Conservation (phyloP, 2,888 invertebrate genomes). For the Toxonevra muliebris region DNA sequence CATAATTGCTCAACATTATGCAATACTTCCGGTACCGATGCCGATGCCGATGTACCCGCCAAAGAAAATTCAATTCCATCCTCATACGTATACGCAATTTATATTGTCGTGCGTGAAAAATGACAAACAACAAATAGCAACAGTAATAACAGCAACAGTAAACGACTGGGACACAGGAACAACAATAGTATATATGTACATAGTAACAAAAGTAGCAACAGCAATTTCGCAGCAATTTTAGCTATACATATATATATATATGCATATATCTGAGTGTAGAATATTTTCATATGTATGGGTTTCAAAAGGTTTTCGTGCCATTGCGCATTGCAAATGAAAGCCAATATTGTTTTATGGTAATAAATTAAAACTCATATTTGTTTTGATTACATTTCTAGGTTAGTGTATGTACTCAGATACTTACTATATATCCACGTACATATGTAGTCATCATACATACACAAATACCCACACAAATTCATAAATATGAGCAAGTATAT, state of each 20-base stretch:
- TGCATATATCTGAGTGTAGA: background rate
- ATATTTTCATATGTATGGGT: slow-evolving; percentile 1
- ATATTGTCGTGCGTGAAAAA: background rate
- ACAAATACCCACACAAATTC: background rate
- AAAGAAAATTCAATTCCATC: slow-evolving; percentile 19
- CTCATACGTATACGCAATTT: background rate
- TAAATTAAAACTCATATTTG: slow-evolving; percentile 22
- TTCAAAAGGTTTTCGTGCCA: background rate
- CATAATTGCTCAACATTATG: slow-evolving; percentile 41
- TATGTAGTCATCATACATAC: background rate
- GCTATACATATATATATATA: too few relatives aligned
- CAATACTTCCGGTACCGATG: slow-evolving; percentile 26
- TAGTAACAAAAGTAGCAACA: too few relatives aligned
- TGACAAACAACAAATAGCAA: background rate
- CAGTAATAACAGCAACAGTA: too few relatives aligned
- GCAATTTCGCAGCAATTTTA: too few relatives aligned
- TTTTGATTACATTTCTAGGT: too few relatives aligned
- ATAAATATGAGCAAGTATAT: background rate
- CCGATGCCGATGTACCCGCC: slow-evolving; percentile 2
- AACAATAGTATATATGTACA: too few relatives aligned
- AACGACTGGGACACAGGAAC: too few relatives aligned
- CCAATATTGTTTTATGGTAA: slow-evolving; percentile 31
- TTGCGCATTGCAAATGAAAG: slow-evolving; percentile 13
- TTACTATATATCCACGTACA: too few relatives aligned
- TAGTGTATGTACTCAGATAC: too few relatives aligned